phyloP scores from a whole-genome alignment of 2,888 invertebrate species.

The Ormyrus labotus region DNA sequence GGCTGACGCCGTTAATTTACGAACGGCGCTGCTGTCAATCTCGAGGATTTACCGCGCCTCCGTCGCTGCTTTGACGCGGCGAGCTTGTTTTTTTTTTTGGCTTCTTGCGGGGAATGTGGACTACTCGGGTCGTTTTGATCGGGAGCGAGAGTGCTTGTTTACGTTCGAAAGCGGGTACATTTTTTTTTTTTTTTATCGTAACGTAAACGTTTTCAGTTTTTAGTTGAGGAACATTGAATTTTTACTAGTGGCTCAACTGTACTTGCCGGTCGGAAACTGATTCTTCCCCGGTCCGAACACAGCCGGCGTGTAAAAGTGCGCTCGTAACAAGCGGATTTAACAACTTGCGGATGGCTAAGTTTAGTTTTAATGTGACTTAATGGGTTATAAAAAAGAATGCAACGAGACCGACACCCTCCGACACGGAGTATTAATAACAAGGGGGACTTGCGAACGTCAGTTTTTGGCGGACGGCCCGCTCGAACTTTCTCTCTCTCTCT shows the following conservation, averaged over 20 bases:
- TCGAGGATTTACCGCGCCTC: no score
- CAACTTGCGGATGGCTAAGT: neutral
- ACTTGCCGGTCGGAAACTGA: no score
- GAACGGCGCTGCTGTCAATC: neutral
- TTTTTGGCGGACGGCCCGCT: conserved; percentile 44
- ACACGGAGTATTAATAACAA: conserved; percentile 25
- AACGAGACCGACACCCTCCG: neutral
- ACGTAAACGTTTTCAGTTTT: no score
- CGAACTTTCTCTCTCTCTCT: no score
- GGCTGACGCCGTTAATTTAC: neutral
- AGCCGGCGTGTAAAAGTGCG: neutral
- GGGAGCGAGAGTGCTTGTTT: no score
- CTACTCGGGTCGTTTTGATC: neutral
- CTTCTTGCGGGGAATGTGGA: no score
- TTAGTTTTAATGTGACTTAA: conserved; percentile 5
- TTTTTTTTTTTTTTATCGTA: no score
- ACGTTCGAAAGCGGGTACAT: no score
- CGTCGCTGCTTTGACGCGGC: no score
- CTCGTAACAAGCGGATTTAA: neutral
- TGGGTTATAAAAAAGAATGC: neutral
- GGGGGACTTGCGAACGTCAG: neutral
- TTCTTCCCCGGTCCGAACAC: no score
- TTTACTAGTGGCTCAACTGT: no score
- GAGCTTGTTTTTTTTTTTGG: neutral
- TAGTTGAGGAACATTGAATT: no score